Conservation (phyloP, 2,888 invertebrate genomes). For the Geophilus truncorum region DNA sequence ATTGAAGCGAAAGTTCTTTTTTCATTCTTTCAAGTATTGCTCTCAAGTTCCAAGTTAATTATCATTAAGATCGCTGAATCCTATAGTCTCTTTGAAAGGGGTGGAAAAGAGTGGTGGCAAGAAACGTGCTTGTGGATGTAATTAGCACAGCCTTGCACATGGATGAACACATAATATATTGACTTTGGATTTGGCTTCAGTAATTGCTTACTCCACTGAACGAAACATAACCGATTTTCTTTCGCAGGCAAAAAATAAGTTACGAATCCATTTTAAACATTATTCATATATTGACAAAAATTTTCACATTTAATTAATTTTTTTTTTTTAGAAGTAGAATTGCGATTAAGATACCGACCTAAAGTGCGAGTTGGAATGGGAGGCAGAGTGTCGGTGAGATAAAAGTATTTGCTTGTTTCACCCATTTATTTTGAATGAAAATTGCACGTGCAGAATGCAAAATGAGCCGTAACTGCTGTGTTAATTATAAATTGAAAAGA, state of each 20-base stretch:
- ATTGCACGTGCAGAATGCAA: neutral
- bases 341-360: neutral
- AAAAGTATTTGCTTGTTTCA: neutral
- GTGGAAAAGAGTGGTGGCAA: neutral
- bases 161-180: neutral
- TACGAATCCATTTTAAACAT: too few species aligned
- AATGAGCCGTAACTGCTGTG: neutral
- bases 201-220: neutral
- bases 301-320: neutral
- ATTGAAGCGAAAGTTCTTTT: neutral
- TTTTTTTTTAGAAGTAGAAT: too few species aligned
- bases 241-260: neutral
- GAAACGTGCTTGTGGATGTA: neutral
- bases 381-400: neutral
- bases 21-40: neutral
- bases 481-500: neutral
- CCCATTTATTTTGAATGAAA: neutral
- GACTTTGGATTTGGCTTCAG: neutral
- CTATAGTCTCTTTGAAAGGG: neutral
- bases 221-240: neutral
- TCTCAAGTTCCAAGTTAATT: neutral
- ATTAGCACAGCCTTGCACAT: neutral
- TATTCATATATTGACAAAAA: too few species aligned
- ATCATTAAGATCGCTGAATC: neutral
- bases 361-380: neutral